Evolutionary conservation across 2,797 vertebrate species (phyloP).

Genomic region (Epinephelus malabaricus): DNA sequence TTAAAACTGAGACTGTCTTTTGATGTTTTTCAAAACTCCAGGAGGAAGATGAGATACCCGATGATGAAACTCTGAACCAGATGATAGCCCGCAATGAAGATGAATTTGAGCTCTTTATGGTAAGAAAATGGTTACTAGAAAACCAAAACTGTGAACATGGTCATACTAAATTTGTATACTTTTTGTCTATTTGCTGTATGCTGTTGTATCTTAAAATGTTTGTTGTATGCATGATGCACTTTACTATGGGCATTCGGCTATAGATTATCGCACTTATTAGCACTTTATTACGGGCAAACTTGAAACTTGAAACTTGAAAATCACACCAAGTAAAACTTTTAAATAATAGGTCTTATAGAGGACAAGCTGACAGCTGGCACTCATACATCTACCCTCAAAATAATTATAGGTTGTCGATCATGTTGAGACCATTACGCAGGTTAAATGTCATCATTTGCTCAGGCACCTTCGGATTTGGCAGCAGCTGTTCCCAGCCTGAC

Average conservation of each 20-base stretch:
- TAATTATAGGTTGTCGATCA: slow-evolving; percentile 15
- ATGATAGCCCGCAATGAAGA: slow-evolving; percentile 98
- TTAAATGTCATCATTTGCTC: not conserved
- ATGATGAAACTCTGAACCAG: slow-evolving; percentile 98
- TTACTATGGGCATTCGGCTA: too few species aligned
- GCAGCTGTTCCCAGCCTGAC: not conserved
- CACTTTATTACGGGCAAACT: too few species aligned
- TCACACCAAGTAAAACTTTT: not conserved
- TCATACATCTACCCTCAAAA: not conserved
- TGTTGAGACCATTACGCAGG: not conserved
- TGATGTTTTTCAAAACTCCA: slow-evolving; percentile 58
- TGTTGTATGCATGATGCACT: too few species aligned
- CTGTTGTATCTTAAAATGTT: too few species aligned
- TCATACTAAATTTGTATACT: too few species aligned
- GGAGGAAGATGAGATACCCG: slow-evolving; percentile 99
- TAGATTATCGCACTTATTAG: too few species aligned
- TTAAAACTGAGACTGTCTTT: not conserved
- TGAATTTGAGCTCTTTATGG: slow-evolving; percentile 99
- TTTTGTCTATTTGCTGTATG: too few species aligned
- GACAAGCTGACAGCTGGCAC: not conserved
- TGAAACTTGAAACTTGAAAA: not conserved
- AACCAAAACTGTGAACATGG: too few species aligned
- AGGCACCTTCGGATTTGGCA: not conserved
- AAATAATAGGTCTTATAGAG: not conserved
- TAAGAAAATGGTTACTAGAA: slow-evolving; percentile 67